Evolutionary conservation across 2,797 vertebrate genomes (phyloP), one percentile per base, ranked within the genome.

Genomic region (Botia kubotai): DNA sequence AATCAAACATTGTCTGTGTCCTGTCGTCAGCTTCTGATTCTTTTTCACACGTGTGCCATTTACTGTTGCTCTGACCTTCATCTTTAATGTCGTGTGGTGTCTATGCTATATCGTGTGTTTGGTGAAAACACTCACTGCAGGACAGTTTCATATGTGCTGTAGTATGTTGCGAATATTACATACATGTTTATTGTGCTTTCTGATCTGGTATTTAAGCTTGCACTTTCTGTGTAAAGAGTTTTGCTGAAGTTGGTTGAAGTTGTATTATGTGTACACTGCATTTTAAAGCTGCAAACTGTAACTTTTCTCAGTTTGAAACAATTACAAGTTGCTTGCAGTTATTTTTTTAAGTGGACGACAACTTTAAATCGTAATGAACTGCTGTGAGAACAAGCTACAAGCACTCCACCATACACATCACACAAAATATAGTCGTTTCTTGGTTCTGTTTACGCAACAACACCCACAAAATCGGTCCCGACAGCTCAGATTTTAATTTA

Each of bases 221-320:
- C 33, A 36, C 33, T 36, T 36, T 36, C 1, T 36, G 23, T 33
- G 33, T 5, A 33, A 33, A 33, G 55, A 21, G 69, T 19, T 14
- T 60, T 10, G 36, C 43, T 52, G 66, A 85, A 83, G 85, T 84
- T 80, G 63, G 84, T 90, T 87, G 33, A 55, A 86, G 82, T 74
- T 87, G 86, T 90, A 85, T 82, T 89, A 82, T 90, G 89, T 53
- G 7, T 36, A 36, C 6, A 6, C 36, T 7, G 6, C 7, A 39
- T 39, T 39, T 39, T 6, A 39, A 39, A 39, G 36, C 36, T 39
- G 36, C 36, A 39, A 39, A 39, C 7, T 7, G 5, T 39, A 39
- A 39, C 36, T 6, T 39, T 39, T 39, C 36, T 39, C 36, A 6
- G 36, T 39, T 39, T 39, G 36, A 39, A 39, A 39, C 36, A 39